phyloP scores from a whole-genome alignment of 1,140 invertebrate genomes.

The Drosophila baimaii region DNA sequence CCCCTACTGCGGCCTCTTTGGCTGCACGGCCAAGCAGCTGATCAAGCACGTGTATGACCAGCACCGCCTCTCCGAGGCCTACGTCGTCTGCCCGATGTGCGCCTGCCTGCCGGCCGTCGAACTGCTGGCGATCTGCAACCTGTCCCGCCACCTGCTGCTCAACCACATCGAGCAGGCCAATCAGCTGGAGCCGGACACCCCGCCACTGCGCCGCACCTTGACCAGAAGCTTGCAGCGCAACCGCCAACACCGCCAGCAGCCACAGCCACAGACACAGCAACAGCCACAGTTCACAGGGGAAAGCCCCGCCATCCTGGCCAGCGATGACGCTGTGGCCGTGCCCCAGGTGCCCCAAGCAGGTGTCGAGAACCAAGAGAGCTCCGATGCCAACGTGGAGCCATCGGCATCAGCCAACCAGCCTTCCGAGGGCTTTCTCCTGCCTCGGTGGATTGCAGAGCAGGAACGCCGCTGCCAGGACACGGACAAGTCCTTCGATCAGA shows the following conservation, averaged over 20 bases:
- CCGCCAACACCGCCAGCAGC: slow-evolving; percentile 20
- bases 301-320: background rate
- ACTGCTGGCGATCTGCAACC: slow-evolving; percentile 33
- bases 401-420: background rate
- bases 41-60: slow-evolving; percentile 57
- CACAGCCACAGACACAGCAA: slow-evolving; percentile 13
- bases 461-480: background rate
- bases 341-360: background rate
- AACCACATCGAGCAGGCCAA: slow-evolving; percentile 70
- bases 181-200: slow-evolving; percentile 54
- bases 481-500: background rate
- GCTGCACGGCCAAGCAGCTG: slow-evolving; percentile 50
- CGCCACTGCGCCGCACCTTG: slow-evolving; percentile 39
- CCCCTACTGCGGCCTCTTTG: slow-evolving; percentile 56
- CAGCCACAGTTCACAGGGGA: background rate
- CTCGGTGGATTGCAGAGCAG: slow-evolving; percentile 38
- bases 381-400: no score
- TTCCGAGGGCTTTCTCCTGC: slow-evolving; percentile 22
- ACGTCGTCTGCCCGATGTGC: slow-evolving; percentile 71
- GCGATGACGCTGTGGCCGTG: background rate
- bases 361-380: background rate
- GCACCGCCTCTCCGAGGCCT: slow-evolving; percentile 46
- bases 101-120: slow-evolving; percentile 31
- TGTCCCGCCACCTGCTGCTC: slow-evolving; percentile 55
- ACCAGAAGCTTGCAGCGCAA: slow-evolving; percentile 20